A percentile compares a stretch with the other conserved stretches of the same genome.
Evolutionary conservation across 2,888 invertebrate genomes (phyloP).

Genomic region (Amaurobius ferox): DNA sequence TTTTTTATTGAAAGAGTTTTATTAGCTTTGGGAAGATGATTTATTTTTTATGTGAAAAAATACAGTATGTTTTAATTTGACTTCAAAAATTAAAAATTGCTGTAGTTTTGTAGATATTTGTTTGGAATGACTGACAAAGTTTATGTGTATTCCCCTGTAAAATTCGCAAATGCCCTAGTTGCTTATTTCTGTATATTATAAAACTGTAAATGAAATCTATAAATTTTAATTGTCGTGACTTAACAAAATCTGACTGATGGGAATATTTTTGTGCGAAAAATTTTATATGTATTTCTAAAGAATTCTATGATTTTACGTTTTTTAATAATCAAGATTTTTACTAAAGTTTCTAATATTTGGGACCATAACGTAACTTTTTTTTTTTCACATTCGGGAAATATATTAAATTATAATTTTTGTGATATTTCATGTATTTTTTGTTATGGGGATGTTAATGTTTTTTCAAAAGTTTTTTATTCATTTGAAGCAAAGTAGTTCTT

Average conservation of each 20-base stretch:
- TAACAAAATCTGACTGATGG: background rate
- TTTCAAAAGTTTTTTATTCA: no score
- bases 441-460: no score
- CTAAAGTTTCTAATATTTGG: background rate
- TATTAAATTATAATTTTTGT: no score
- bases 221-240: background rate
- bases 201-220: conserved; percentile 7
- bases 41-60: background rate
- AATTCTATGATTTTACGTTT: no score
- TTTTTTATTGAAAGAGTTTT: no score
- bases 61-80: no score
- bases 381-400: background rate
- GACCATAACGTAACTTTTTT: background rate
- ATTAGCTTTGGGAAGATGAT: background rate
- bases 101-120: conserved; percentile 4
- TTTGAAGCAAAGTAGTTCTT: no score
- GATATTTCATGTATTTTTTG: no score
- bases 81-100: background rate
- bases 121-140: background rate
- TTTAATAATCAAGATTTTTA: no score
- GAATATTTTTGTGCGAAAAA: background rate
- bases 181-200: background rate
- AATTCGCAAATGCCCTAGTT: background rate
- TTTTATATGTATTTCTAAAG: no score
- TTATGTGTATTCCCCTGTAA: background rate